Base-by-base conservation (phyloP, 2,888 invertebrate genomes). In the Pandemis cinnamomeana region DNA sequence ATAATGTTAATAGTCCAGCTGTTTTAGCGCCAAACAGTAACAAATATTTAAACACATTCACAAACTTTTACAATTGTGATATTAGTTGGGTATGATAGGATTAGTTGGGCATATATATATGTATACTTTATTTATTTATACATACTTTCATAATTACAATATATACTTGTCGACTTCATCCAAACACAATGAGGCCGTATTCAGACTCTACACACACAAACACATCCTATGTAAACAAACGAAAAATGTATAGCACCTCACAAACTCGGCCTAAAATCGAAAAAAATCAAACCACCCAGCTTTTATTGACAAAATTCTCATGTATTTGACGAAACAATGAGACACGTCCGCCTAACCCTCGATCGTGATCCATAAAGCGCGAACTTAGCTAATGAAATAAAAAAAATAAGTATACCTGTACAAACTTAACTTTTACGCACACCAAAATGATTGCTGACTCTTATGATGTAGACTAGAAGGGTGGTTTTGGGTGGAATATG, bases 311-410 rank as follows among this genome's bases (percentile, higher is more conserved):
- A 89, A 88, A 90, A 91, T 87, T 89, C 91, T 89, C 89, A 90
- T 91, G 88, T 90, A 89, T 91, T 89, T 89, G 90, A 89, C 90
- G 89, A 93, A 92, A 93, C 92, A 93, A 93, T 90, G 90, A 87
- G 86, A 87, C 89, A 90, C 89, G 91, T 92, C 87, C 86, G 86
- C 85, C 84, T 86, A 87, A 87, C 91, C 92, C 90, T 87, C 89
- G 87, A 88, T 89, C 93, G 91, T 91, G 92, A 92, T 92, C 90
- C 91, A 87, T 88, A 91, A 89, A 92, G 92, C 91, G 91, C 92
- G 90, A 93, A 93, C 93, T 91, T 89, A 89, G 91, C 94, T 93
- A 94, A 94, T 93, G 94, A 93, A 93, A 93, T 83, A 89, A 91
- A 92, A 87, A 89, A 91, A 88, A 85, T 88, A 91, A 91, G 90